Percentiles rank a stretch among this genome's conserved stretches.
phyloP scores from a whole-genome alignment of 1,140 invertebrate genomes.

The Monochamus saltuarius region DNA sequence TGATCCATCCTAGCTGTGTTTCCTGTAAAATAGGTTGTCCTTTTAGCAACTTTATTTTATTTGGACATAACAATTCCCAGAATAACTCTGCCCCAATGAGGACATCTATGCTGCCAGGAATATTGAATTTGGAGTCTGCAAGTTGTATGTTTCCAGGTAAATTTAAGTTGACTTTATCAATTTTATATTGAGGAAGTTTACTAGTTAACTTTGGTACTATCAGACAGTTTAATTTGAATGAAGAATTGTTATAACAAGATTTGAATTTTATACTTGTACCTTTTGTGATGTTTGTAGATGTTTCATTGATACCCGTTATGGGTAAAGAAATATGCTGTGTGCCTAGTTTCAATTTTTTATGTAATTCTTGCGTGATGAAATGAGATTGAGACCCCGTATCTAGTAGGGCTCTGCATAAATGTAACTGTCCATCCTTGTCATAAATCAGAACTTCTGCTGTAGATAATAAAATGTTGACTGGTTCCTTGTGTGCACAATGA shows the following conservation, averaged over 20 bases:
- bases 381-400: conserved; percentile 24
- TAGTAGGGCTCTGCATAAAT: conserved; percentile 22
- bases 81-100: conserved; percentile 10
- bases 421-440: conserved; percentile 3
- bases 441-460: conserved; percentile 16
- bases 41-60: conserved; percentile 1
- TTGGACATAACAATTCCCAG: conserved; percentile 8
- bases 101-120: background rate
- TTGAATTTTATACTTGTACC: conserved; percentile 7
- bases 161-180: background rate
- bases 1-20: conserved; percentile 9
- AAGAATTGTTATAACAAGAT: conserved; percentile 5
- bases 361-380: conserved; percentile 21
- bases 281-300: conserved; percentile 3
- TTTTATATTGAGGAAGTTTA: background rate
- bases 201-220: background rate
- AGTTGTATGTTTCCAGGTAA: conserved; percentile 3
- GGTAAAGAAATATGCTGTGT: conserved; percentile 1
- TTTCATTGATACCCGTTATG: conserved; percentile 13
- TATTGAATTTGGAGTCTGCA: conserved; percentile 6
- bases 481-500: background rate
- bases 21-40: conserved; percentile 1
- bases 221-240: conserved; percentile 6
- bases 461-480: conserved; percentile 11
- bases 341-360: conserved; percentile 2